Evolutionary conservation across 2,888 invertebrate genomes (phyloP), one percentile per base, ranked within the genome.

Genomic region (Diadegma fenestrale): DNA sequence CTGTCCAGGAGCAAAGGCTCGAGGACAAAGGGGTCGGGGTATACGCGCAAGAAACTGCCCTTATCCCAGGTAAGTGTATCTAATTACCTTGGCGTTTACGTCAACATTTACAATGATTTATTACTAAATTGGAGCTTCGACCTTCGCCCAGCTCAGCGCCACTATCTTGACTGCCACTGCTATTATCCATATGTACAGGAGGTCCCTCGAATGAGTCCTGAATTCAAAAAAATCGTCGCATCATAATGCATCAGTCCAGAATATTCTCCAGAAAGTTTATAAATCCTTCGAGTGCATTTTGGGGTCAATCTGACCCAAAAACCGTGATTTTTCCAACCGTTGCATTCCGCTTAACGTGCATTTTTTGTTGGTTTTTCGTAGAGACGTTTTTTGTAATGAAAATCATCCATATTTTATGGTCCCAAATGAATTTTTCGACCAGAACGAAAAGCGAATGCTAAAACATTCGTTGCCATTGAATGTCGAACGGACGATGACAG

Each of bases 101-200:
- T 93, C 93, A 93, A 93, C 92, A 90, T 93, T 94, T 92, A 91
- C 92, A 86, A 89, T 93, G 93, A 93, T 94, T 94, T 94, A 94
- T 92, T 91, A 88, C 91, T 88, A 93, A 93, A 93, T 93, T 93
- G 93, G 92, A 88, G 90, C 91, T 88, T 88, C 91, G 92, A 93
- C 93, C 93, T 93, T 94, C 92, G 89, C 87, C 89, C 90, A 88
- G 84, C 48, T 45, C 58, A 64, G 26, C 48, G 69, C 72, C 71
- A 75, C 69, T 72, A 76, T 45, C 78, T 7, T 37, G 8, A 51
- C 69, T 22, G 71, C 51, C 63, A 26, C 48, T 76, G 37, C 63
- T 26, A 48, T 33, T 43, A 45, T 45, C 22, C 63, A 45, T 33
- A 41, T 75, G 5, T 73, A 41, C 66, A 88, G 89, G 88, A 58